A percentile compares a stretch with the other conserved stretches of the same genome.
Evolutionary conservation across 2,113 vertebrate species (phyloP).

Genomic region (Mungos mungo): DNA sequence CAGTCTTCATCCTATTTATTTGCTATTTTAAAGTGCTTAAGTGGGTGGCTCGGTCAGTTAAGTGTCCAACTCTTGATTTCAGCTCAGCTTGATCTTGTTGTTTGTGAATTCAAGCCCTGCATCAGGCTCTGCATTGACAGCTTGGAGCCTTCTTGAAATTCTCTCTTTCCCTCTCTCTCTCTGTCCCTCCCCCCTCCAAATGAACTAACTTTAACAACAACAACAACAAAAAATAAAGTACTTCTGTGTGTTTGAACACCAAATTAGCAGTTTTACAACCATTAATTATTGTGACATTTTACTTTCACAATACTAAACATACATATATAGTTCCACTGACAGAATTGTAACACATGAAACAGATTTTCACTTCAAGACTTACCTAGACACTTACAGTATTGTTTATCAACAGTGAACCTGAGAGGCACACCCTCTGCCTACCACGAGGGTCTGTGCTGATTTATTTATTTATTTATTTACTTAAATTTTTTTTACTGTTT

Average conservation of each 20-base stretch:
- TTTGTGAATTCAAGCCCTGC: too few species aligned
- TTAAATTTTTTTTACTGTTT: too few species aligned
- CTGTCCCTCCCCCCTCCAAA: too few species aligned
- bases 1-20: not conserved
- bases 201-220: too few species aligned
- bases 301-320: not conserved
- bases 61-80: too few species aligned
- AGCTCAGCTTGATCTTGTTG: too few species aligned
- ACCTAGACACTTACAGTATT: not conserved
- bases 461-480: not conserved
- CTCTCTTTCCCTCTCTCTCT: too few species aligned
- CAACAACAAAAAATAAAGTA: not conserved
- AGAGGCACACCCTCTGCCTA: not conserved
- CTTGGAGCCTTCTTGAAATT: too few species aligned
- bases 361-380: conserved; percentile 16
- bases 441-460: not conserved
- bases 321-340: not conserved
- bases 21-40: conserved; percentile 23
- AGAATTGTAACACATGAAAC: conserved; percentile 7
- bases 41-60: not conserved
- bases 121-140: too few species aligned
- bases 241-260: conserved; percentile 26
- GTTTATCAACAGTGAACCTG: not conserved
- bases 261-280: conserved; percentile 45
- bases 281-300: conserved; percentile 29